Evolutionary conservation across 2,888 invertebrate genomes (phyloP).

Genomic region (Acleris laterana): DNA sequence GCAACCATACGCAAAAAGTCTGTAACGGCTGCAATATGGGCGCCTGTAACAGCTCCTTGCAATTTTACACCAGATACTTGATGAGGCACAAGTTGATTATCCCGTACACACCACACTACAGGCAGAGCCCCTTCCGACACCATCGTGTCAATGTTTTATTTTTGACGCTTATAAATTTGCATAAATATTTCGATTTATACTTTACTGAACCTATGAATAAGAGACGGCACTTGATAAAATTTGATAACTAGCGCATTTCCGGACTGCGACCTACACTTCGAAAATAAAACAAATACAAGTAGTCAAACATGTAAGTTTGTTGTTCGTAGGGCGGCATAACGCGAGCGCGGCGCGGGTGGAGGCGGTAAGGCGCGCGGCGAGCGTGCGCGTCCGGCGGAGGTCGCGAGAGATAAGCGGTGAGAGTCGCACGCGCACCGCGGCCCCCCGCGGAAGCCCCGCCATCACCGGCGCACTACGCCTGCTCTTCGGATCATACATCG

Average conservation of each 20-base stretch:
- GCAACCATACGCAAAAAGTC: slow-evolving; percentile 87
- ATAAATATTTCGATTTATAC: slow-evolving; percentile 26
- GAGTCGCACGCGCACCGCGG: slow-evolving; percentile 75
- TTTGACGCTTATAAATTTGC: slow-evolving; percentile 21
- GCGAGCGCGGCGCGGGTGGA: slow-evolving; percentile 64
- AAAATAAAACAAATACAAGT: slow-evolving; percentile 64
- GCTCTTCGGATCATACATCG: slow-evolving; percentile 73
- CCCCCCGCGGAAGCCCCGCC: slow-evolving; percentile 61
- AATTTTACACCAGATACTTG: slow-evolving; percentile 87
- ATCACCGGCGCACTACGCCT: slow-evolving; percentile 60
- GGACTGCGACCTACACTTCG: slow-evolving; percentile 66
- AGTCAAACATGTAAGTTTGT: slow-evolving; percentile 66
- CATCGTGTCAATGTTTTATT: slow-evolving; percentile 68
- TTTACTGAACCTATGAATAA: slow-evolving; percentile 14
- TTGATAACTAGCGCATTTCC: slow-evolving; percentile 67
- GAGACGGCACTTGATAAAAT: slow-evolving; percentile 20
- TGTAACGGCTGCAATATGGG: slow-evolving; percentile 87
- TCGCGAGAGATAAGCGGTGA: slow-evolving; percentile 84
- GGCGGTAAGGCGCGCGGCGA: slow-evolving; percentile 66
- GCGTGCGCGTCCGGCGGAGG: slow-evolving; percentile 82
- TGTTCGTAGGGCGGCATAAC: slow-evolving; percentile 72
- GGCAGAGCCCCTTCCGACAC: slow-evolving; percentile 85
- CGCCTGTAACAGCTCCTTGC: slow-evolving; percentile 86
- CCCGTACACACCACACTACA: slow-evolving; percentile 88
- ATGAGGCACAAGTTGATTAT: slow-evolving; percentile 87